phyloP scores from a whole-genome alignment of 2,888 invertebrate genomes.

The Lithophane leautieri region DNA sequence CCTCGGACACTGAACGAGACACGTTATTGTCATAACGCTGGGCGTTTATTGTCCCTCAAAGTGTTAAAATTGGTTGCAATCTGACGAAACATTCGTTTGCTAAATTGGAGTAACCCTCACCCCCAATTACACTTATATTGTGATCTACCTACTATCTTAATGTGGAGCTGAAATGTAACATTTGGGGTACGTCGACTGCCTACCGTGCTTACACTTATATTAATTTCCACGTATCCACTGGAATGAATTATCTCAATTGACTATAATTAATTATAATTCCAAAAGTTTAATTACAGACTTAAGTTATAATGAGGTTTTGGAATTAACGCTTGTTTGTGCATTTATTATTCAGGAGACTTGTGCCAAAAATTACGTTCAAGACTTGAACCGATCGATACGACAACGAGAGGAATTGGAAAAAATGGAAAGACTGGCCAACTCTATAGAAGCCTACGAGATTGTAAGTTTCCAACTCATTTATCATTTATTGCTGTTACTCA shows the following conservation, averaged over 20 bases:
- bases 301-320: conserved; percentile 4
- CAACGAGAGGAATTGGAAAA: conserved; percentile 80
- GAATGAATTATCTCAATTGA: conserved; percentile 10
- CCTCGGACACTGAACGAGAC: too few relatives aligned
- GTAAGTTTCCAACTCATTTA: conserved; percentile 87
- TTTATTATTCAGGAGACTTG: conserved; percentile 71
- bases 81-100: neutral
- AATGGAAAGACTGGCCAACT: conserved; percentile 70
- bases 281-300: conserved; percentile 8
- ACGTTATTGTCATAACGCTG: too few relatives aligned
- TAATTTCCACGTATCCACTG: conserved; percentile 2
- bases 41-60: too few relatives aligned
- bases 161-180: neutral
- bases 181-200: neutral
- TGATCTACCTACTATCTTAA: conserved; percentile 1
- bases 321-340: conserved; percentile 7
- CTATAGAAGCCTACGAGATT: conserved; percentile 88
- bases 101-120: conserved; percentile 13
- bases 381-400: conserved; percentile 81
- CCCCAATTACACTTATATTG: neutral
- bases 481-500: neutral
- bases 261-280: conserved; percentile 14
- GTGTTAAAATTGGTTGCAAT: conserved; percentile 1
- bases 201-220: neutral
- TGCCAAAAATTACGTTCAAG: conserved; percentile 74